These are phyloP conservation scores for Campaea margaritaria DNA, from an alignment of 2,888 invertebrate species.

Conservation along the genomic window DNA sequence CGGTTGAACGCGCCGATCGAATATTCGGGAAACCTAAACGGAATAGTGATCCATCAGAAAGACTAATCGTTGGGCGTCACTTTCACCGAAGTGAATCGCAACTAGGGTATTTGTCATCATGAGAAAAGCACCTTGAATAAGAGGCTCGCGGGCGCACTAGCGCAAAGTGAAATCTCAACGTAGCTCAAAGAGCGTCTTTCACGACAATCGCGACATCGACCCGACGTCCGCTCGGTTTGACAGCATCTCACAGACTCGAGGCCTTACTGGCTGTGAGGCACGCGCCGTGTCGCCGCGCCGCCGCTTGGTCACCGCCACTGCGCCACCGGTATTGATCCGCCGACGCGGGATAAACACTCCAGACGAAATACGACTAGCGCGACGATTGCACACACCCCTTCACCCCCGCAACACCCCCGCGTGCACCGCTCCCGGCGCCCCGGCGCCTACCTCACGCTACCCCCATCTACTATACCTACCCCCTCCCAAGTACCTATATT, in stretches of 20 bases:
- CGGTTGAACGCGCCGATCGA: slow-evolving; percentile 34
- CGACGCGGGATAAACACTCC: slow-evolving; percentile 84
- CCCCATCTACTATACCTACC: slow-evolving; percentile 54
- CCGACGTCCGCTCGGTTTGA: slow-evolving; percentile 80
- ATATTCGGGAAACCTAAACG: slow-evolving; percentile 25
- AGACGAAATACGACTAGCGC: slow-evolving; percentile 84
- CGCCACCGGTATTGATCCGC: slow-evolving; percentile 84
- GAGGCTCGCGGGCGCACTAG: slow-evolving; percentile 77
- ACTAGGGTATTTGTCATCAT: slow-evolving; percentile 79
- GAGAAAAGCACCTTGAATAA: slow-evolving; percentile 65
- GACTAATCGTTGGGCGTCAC: slow-evolving; percentile 84
- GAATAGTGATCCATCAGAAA: slow-evolving; percentile 70
- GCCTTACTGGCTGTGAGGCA: slow-evolving; percentile 62
- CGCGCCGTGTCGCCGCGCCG: slow-evolving; percentile 81
- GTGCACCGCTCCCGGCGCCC: slow-evolving; percentile 67
- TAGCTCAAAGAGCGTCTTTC: slow-evolving; percentile 82
- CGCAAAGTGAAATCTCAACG: slow-evolving; percentile 73
- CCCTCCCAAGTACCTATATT: slow-evolving; percentile 46
- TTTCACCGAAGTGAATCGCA: slow-evolving; percentile 80
- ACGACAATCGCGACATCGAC: slow-evolving; percentile 83
- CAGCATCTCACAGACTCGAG: slow-evolving; percentile 84
- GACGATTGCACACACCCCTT: slow-evolving; percentile 80
- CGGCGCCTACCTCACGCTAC: slow-evolving; percentile 57
- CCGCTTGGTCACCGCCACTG: slow-evolving; percentile 81
- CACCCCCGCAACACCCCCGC: slow-evolving; percentile 51